Percentiles rank a stretch among this genome's conserved stretches.
phyloP scores from a whole-genome alignment of 35 echinoderm and acorn worm species.

The Heliocidaris tuberculata region DNA sequence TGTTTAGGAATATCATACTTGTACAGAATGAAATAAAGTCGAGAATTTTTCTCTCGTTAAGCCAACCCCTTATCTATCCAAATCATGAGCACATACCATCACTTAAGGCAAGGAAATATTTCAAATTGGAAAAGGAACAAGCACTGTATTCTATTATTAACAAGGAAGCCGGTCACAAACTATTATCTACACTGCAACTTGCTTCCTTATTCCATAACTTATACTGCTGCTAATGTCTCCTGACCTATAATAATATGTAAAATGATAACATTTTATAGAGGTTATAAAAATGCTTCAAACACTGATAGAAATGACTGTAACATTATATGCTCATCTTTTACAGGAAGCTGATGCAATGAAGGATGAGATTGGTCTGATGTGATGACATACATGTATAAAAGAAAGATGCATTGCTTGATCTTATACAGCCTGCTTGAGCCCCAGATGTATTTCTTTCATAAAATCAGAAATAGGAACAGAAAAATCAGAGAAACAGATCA shows the following conservation, averaged over 20 bases:
- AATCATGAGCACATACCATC: too few species aligned
- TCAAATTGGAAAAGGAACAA: too few species aligned
- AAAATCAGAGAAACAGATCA: not conserved
- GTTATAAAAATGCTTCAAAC: too few species aligned
- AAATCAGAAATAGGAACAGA: not conserved
- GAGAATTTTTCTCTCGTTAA: too few species aligned
- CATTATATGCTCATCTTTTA: not conserved
- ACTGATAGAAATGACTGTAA: too few species aligned
- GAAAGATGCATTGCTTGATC: not conserved
- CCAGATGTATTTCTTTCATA: not conserved
- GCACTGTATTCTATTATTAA: not conserved
- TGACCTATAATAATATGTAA: not conserved
- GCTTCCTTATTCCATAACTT: not conserved
- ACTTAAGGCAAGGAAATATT: too few species aligned
- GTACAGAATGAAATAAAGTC: too few species aligned
- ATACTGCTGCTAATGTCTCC: not conserved
- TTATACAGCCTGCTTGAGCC: not conserved
- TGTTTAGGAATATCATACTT: too few species aligned
- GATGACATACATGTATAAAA: not conserved
- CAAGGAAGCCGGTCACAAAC: not conserved
- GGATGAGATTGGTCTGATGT: not conserved
- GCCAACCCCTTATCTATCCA: too few species aligned
- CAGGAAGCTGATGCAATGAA: not conserved
- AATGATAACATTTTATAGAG: too few species aligned
- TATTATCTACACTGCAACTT: not conserved